Evolutionary conservation across 2,797 vertebrate species (phyloP), one percentile per base, ranked within the genome.

Genomic region (Alectoris magna): DNA sequence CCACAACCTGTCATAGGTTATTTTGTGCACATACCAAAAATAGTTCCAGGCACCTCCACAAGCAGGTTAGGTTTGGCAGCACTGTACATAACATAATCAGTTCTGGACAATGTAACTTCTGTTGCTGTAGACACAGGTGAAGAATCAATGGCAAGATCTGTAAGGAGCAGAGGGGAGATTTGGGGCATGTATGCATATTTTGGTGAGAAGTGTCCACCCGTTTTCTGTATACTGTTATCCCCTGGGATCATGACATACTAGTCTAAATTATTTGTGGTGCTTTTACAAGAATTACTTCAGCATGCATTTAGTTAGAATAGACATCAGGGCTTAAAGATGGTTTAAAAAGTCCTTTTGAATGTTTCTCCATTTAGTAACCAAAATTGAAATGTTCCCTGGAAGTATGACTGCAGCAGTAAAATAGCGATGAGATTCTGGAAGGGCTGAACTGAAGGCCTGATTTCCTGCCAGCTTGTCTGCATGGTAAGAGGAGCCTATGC

Each of bases 41-140:
- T 7, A 16, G 14, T 88, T 90, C 55, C 11, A 49, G 26, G n/a
- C 23, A 46, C 21, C n/a, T 85, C 56, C 51, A 26, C 6, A 69
- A 34, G 11, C 2, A 4, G 31, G 71, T 60, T 68, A 23, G 78
- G 8, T 21, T 87, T 68, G 67, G 10, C 27, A 49, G 31, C 27
- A 17, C 34, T 72, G 58, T 55, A 58, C 44, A 70, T 21, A 36
- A 18, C 17, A 4, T 0, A 0, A 14, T 55, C 27, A 18, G 13
- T 84, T 39, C 22, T 87, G 59, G 13, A 39, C 23, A 49, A 21
- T 18, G 16, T 53, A 14, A 55, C 14, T 38, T 12, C 11, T 77
- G 36, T 41, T 69, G 29, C n/a, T 62, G 29, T 53, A 44, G 39
- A 48, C 27, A 55, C 24, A 41, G 49, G 24, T 60, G 31, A 44